Base-by-base conservation (phyloP, 2,113 vertebrate species). In the Petromus typicus region DNA sequence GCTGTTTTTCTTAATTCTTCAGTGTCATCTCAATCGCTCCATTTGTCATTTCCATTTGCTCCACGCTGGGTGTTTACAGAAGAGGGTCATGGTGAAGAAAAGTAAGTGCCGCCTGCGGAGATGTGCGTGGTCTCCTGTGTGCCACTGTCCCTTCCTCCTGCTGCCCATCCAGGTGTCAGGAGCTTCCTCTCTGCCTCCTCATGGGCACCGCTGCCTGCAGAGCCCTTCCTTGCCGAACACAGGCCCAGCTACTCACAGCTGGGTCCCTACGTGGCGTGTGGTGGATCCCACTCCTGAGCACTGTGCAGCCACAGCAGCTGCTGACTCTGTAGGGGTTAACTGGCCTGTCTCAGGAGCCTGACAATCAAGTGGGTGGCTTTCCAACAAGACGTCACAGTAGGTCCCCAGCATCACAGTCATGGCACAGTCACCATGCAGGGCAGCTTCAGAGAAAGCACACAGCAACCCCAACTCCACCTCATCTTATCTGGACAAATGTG, bases 11-110 rank as follows among this genome's bases (percentile, higher is more conserved):
- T 91, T 95, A 69, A 90, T 96, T 91, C 79, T 97, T 91, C 97
- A 61, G 96, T 71, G 86, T 96, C n/a, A 92, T 97, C 97, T 98
- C 98, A 96, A 97, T 95, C 97, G 94, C 96, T 97, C 96, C 97
- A 91, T 98, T 96, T 98, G 98, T 98, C 97, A 96, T 98, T 98
- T 98, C 95, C 97, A 83, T 97, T 98, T 98, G 98, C 98, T 98
- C 91, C 98, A 86, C 93, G 98, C 94, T n/a, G 98, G 98, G 97
- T 95, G 98, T 97, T 97, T 93, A 97, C 98, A 98, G 98, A 98
- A 98, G 98, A 98, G 97, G 96, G 98, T 97, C 98, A 2, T 97
- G 97, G 97, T 98, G 98, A 98, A 89, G 86, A 37, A 96, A 98
- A 97, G 98, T 98, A 98, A 98, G 98, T 98, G 98, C 93, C 8